phyloP scores from a whole-genome alignment of 1,140 invertebrate species.

The Arctopsyche grandis region DNA sequence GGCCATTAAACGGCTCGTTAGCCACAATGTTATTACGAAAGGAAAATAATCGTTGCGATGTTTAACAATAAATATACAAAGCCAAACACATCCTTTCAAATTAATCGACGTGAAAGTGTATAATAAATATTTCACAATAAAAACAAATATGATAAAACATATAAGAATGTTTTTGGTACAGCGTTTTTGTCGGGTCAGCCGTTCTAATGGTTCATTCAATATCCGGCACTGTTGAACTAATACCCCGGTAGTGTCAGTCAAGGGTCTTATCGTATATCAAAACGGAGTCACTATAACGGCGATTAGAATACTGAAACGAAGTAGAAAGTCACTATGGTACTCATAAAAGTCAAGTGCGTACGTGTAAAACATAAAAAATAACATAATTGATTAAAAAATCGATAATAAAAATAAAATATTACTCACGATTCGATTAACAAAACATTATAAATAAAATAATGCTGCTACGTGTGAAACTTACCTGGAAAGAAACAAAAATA shows the following conservation, averaged over 20 bases:
- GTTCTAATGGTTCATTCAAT: slow-evolving; percentile 29
- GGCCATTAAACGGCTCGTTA: no score
- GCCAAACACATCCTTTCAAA: no score
- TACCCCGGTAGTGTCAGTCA: slow-evolving; percentile 35
- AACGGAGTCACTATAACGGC: neutral
- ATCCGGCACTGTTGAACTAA: slow-evolving; percentile 23
- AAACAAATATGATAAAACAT: no score
- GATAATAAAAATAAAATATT: slow-evolving; percentile 12
- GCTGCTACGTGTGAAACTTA: neutral
- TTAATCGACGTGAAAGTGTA: neutral
- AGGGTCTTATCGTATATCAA: slow-evolving; percentile 30
- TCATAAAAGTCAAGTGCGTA: neutral
- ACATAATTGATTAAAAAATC: neutral
- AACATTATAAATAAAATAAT: neutral
- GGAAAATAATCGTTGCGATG: no score
- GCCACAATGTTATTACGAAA: no score
- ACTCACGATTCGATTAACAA: slow-evolving; percentile 15
- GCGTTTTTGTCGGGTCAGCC: neutral
- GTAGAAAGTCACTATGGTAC: neutral
- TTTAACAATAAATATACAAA: no score
- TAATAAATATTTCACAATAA: neutral
- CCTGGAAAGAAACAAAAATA: slow-evolving; percentile 33
- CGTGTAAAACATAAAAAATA: neutral
- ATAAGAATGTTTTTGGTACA: no score
- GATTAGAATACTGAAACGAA: slow-evolving; percentile 15